Evolutionary conservation across 2,888 invertebrate species (phyloP), one percentile per base, ranked within the genome.

Genomic region (Xanthorhoe spadicearia): DNA sequence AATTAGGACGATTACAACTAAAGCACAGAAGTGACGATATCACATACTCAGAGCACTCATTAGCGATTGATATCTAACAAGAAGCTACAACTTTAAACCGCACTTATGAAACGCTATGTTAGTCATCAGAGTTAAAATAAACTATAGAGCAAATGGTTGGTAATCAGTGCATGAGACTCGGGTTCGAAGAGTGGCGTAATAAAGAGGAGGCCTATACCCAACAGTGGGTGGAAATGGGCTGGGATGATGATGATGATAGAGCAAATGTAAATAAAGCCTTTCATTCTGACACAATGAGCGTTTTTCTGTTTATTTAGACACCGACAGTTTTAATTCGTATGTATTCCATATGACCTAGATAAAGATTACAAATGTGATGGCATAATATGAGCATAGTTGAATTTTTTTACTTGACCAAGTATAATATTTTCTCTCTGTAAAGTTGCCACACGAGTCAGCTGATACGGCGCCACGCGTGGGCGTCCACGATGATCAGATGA

Each of bases 381-480:
- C n/a, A n/a, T n/a, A n/a, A n/a, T n/a, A n/a, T n/a, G n/a, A n/a
- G n/a, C n/a, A 23, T 23, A 23, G 23, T 23, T 23, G 23, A 23
- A 23, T 2, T 13, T 48, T 48, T 15, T 48, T 6, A 15, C 17
- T 17, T 43, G 43, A 2, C 52, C n/a, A 19, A 15, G 3, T 49
- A 38, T 23, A 49, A 15, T 53, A 53, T 61, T 18, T 13, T 52
- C 19, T 13, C 52, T 61, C 49, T 49, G 38, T 53, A 61, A 53
- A 15, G 49, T 66, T 64, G 61, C 48, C 18, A 72, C 72, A 73
- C 70, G 4, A 74, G 52, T 68, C 58, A 61, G 68, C 48, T 65
- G 64, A 57, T 59, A 35, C 67, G 87, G 88, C 89, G 88, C 88
- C 86, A 81, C 75, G 88, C 87, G 91, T 90, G 85, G 90, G 91